Evolutionary conservation across 2,888 invertebrate species (phyloP).

Genomic region (Epirrita christyi): DNA sequence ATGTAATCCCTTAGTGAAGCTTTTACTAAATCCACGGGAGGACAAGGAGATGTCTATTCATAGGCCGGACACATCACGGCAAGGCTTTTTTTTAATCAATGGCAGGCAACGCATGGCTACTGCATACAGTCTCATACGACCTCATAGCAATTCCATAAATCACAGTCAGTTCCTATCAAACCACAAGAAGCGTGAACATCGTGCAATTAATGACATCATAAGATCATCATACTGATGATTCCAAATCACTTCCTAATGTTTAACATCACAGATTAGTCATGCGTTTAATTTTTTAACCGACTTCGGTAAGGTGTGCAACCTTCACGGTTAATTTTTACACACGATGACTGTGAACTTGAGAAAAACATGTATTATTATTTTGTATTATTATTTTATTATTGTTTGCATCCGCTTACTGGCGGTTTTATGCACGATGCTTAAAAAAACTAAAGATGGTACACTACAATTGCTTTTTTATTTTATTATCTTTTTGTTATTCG

Average conservation of each 20-base stretch:
- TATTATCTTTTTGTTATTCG: neutral
- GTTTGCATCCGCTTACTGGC: slow-evolving; percentile 7
- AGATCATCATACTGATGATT: slow-evolving; percentile 33
- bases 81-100: too few relatives aligned
- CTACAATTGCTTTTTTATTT: neutral
- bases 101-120: too few relatives aligned
- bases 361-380: slow-evolving; percentile 7
- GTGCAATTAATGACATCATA: slow-evolving; percentile 46
- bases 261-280: slow-evolving; percentile 52
- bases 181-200: slow-evolving; percentile 35
- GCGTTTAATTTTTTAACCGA: slow-evolving; percentile 50
- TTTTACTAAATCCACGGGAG: too few relatives aligned
- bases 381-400: slow-evolving; percentile 2
- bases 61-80: too few relatives aligned
- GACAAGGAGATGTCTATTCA: too few relatives aligned
- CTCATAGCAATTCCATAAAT: neutral
- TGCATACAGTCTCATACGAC: neutral
- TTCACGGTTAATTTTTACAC: slow-evolving; percentile 26
- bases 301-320: slow-evolving; percentile 21
- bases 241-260: slow-evolving; percentile 51
- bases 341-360: slow-evolving; percentile 20
- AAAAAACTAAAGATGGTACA: slow-evolving; percentile 1
- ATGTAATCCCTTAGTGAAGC: too few relatives aligned
- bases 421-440: neutral
- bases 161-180: neutral